Percentiles rank a stretch among this genome's conserved stretches.
Conservation (phyloP, 2,113 vertebrate genomes). For the Syngnathus floridae region DNA sequence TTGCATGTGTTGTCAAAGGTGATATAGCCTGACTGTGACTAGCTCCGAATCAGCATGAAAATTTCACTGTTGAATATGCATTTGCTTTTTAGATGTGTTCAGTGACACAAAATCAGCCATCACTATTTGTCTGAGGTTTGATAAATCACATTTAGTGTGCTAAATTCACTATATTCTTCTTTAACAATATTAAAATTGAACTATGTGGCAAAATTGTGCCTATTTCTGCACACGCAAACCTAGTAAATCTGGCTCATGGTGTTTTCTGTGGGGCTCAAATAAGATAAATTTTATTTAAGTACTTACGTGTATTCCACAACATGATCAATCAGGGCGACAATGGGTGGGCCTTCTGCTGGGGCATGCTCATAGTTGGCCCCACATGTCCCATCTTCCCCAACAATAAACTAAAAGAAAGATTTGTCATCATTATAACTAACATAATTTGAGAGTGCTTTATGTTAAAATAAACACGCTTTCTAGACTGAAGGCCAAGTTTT, state of each 20-base stretch:
- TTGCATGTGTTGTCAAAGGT: not conserved
- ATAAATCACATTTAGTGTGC: not conserved
- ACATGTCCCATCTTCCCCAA: constrained; percentile 89
- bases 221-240: too few relatives aligned
- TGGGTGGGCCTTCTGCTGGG: constrained; percentile 87
- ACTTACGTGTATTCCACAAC: constrained; percentile 89
- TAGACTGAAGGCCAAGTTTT: not conserved
- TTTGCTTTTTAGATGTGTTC: not conserved
- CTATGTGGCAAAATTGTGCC: too few relatives aligned
- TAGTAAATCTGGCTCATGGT: too few relatives aligned
- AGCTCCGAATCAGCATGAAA: not conserved
- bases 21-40: not conserved
- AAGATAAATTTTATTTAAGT: not conserved
- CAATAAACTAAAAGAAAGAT: constrained; percentile 76
- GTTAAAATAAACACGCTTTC: not conserved
- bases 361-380: constrained; percentile 90
- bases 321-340: constrained; percentile 84
- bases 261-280: too few relatives aligned
- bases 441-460: not conserved
- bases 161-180: too few relatives aligned
- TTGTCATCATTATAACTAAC: not conserved
- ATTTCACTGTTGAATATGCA: not conserved
- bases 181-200: too few relatives aligned
- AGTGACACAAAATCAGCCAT: not conserved
- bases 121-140: not conserved